Evolutionary conservation across 2,888 invertebrate genomes (phyloP), one percentile per base, ranked within the genome.

Genomic region (Eupithecia exiguata): DNA sequence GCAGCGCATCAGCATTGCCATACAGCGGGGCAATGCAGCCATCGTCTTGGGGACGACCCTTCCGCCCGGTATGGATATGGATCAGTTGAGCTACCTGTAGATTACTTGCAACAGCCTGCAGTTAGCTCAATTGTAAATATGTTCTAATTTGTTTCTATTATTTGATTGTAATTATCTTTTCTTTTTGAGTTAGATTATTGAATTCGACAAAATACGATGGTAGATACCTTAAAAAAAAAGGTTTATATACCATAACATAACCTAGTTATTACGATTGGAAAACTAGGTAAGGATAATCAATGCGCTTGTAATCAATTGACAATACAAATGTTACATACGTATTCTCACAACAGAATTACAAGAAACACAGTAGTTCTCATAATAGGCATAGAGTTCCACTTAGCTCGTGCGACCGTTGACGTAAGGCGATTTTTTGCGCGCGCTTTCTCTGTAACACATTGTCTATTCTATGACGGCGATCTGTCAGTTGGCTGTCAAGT

Each of bases 401-500:
- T 75, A 46, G 73, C 68, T 73, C 77, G 72, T 72, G 67, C 63
- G 76, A 72, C 63, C 68, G 67, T 74, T 73, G 76, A 79, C 78
- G 80, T 76, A 79, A 78, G 76, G 69, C 16, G 40, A 38, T 71
- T 83, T 83, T 82, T 82, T 82, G 77, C 79, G 35, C 70, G 43
- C 73, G 81, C 84, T 84, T 83, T 84, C 84, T 84, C 83, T 79
- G 81, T 75, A 79, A 80, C 70, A 82, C 80, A 80, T 73, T 76
- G 77, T 80, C 76, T 71, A 77, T 76, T 77, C 76, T 67, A 77
- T 74, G 74, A 71, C 72, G 71, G 63, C 49, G 21, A 40, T 65
- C 72, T 72, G 72, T 72, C 75, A 71, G 74, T 74, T 72, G 70
- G 74, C 75, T 75, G 74, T 75, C 75, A 75, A 73, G 73, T 69